Conservation (phyloP, 2,888 invertebrate species). For the Coleophora deauratella region DNA sequence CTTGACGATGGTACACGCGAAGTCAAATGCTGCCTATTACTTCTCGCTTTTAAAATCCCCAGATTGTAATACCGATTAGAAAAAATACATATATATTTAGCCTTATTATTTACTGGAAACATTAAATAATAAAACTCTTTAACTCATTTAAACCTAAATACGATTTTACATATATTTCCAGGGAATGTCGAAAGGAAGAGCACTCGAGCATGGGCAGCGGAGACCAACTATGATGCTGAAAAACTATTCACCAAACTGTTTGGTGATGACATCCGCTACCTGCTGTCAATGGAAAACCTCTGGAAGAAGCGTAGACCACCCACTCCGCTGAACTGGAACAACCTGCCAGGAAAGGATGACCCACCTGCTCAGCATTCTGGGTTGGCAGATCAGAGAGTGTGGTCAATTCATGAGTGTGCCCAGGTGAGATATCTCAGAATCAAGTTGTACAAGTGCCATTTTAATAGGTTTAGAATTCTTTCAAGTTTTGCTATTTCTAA, state of each 20-base stretch:
- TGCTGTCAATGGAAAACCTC: conserved; percentile 94
- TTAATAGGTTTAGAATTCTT: too few species aligned
- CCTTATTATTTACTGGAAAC: too few species aligned
- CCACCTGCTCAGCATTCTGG: conserved; percentile 58
- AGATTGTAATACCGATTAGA: too few species aligned
- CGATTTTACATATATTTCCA: too few species aligned
- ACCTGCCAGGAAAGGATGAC: conserved; percentile 73
- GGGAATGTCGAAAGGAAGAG: conserved; percentile 75
- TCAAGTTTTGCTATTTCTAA: too few species aligned
- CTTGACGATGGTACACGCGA: too few species aligned
- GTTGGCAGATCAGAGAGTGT: conserved; percentile 83
- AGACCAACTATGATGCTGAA: conserved; percentile 85
- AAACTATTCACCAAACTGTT: conserved; percentile 96
- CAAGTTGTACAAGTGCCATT: too few species aligned
- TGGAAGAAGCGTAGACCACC: conserved; percentile 95
- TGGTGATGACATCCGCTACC: conserved; percentile 93
- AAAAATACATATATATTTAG: too few species aligned
- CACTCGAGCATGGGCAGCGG: conserved; percentile 93
- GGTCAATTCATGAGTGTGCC: conserved; percentile 85
- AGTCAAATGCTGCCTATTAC: too few species aligned
- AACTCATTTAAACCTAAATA: too few species aligned
- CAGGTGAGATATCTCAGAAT: conserved; percentile 41
- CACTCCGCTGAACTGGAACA: conserved; percentile 82
- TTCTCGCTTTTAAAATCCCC: too few species aligned
- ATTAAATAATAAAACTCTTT: too few species aligned